Evolutionary conservation across 2,888 invertebrate species (phyloP).

Genomic region (Eupithecia pulchellata): DNA sequence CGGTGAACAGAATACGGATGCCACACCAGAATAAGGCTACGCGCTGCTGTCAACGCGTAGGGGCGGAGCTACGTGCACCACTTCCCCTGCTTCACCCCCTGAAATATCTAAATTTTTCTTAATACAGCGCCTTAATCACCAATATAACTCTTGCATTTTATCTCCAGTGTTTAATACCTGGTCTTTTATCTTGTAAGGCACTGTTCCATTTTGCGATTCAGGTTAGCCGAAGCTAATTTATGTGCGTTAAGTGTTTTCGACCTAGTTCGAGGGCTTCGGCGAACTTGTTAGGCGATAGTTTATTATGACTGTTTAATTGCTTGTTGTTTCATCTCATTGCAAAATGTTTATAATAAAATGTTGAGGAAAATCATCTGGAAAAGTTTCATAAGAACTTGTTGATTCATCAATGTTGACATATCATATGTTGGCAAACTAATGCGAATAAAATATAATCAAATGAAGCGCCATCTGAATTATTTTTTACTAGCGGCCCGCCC

Average conservation of each 20-base stretch:
- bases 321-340: conserved; percentile 20
- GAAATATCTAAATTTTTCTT: too few species aligned
- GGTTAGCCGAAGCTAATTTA: conserved; percentile 35
- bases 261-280: conserved; percentile 28
- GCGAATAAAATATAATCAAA: conserved; percentile 15
- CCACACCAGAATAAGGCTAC: too few species aligned
- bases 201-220: conserved; percentile 37
- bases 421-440: conserved; percentile 14
- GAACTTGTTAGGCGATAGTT: conserved; percentile 34
- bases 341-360: conserved; percentile 24
- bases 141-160: not conserved
- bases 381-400: conserved; percentile 21
- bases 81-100: too few species aligned
- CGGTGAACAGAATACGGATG: too few species aligned
- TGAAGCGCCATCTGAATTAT: not conserved
- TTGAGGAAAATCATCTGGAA: conserved; percentile 28
- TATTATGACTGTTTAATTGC: conserved; percentile 35
- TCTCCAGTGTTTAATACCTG: conserved; percentile 1
- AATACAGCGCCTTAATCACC: too few species aligned
- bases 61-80: too few species aligned
- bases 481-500: too few species aligned
- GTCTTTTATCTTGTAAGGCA: conserved; percentile 28
- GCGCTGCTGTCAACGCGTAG: too few species aligned
- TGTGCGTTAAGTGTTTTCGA: conserved; percentile 32
- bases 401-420: conserved; percentile 24